Evolutionary conservation across 1,140 invertebrate genomes (phyloP), one percentile per base, ranked within the genome.

Genomic region (Ridgeia piscesae): DNA sequence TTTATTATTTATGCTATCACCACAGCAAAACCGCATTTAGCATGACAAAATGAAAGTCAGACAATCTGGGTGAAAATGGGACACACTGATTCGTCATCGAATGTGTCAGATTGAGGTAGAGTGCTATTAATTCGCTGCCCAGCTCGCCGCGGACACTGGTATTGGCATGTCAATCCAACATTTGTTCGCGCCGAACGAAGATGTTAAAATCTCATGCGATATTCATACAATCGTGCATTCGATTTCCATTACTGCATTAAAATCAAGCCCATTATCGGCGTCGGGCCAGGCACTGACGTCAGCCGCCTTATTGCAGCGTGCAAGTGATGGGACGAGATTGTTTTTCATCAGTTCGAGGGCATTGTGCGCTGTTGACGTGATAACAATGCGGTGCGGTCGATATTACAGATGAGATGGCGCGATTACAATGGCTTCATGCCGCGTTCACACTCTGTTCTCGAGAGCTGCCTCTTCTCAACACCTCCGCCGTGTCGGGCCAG

Each of bases 241-340:
- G 91, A 91, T 33, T 91, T 91, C 91, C 91, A 91, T 91, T 91
- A 91, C 34, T 91, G 91, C 91, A 91, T 91, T 91, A 91, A 58
- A 91, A 91, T 91, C 34, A 91, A 91, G 91, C 91, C 34, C 42
- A 91, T 91, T 91, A 91, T 91, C 35, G n/a, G 89, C 89, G n/a
- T 50, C 58, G 58, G 27, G 58, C 58, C 17, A 4, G 58, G 58
- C 58, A 31, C 58, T 77, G 58, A 77, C 58, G 58, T 77, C 58
- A 77, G 58, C 27, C 58, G 58, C 58, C 58, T 77, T 77, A 77
- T 31, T 77, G 58, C 27, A 31, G 17, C 58, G 14, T 21, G 17
- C 58, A 21, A 77, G 58, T 77, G 58, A 31, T 31, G 58, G 58
- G 58, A 77, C 27, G 58, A 77, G 58, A 77, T 77, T 77, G 58